Percentiles rank a stretch among this genome's conserved stretches.
These are phyloP conservation scores for Montipora capricornis DNA, from an alignment of 64 coral and sea anemone species.

Conservation along the genomic window DNA sequence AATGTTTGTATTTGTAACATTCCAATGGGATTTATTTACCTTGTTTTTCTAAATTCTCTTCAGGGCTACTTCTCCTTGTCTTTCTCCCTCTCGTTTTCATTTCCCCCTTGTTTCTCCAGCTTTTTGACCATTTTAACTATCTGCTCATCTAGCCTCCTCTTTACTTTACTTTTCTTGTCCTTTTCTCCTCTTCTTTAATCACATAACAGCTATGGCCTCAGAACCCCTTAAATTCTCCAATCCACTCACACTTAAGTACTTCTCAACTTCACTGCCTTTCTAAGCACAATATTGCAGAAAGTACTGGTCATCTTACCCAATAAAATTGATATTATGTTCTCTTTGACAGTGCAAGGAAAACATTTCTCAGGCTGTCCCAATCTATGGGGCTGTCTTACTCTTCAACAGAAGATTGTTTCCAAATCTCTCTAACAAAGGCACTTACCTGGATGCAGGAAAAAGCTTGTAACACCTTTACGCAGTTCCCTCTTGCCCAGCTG, in stretches of 20 bases:
- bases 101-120: background rate
- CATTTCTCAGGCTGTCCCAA: too few species aligned
- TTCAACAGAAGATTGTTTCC: background rate
- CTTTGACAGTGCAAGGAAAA: too few species aligned
- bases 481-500: conserved; percentile 88
- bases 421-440: background rate
- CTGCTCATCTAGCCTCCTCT: background rate
- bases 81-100: background rate
- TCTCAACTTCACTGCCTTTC: background rate
- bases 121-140: background rate
- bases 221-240: background rate
- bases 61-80: background rate
- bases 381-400: background rate
- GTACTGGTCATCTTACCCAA: too few species aligned
- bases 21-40: too few species aligned
- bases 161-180: background rate
- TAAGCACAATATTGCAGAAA: too few species aligned
- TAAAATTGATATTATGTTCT: too few species aligned
- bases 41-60: background rate
- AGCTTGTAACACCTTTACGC: conserved; percentile 62
- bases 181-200: background rate
- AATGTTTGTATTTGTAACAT: too few species aligned
- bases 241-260: background rate
- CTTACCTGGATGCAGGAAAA: conserved; percentile 95
- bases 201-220: background rate